Evolutionary conservation across 2,888 invertebrate species (phyloP), one percentile per base, ranked within the genome.

Genomic region (Uropetala carovei): DNA sequence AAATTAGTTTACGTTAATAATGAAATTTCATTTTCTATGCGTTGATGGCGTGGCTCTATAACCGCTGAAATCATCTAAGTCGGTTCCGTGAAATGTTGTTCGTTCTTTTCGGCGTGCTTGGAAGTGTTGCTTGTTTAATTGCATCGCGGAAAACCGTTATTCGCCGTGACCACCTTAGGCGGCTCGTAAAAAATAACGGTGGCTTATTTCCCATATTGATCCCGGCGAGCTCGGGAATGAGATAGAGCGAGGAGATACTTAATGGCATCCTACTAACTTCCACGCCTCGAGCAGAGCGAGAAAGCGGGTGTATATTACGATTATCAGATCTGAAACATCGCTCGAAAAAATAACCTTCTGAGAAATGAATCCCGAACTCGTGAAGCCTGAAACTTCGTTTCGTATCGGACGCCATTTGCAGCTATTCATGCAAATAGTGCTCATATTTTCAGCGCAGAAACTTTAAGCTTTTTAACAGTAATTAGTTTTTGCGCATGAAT

Each of bases 201-300:
- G 89, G 89, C 89, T 60, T 89, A 89, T 89, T 89, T 89, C 89
- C 89, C 89, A 89, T 89, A 89, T 89, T 89, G 89, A 89, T 89
- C 89, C 89, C 22, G 64, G 16, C 59, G 86, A 60, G 60, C 59
- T 27, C 86, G 56, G 14, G 64, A 89, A 64, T 11, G 68, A 89
- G 89, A 89, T 89, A 30, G 89, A 43, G 59, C 14, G 64, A 43
- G 56, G 18, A 68, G 89, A 89, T 64, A 89, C 68, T 64, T 89
- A 68, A 68, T 89, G 89, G 89, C 64, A 89, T 64, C 89, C 89
- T 89, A 89, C 64, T n/a, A 89, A 16, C 64, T 68, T 68, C 43
- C 16, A 13, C 89, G 89, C 89, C 89, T 68, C 43, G n/a, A 64
- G 89, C 64, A 30, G 43, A 43, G 59, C 56, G 89, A 89, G 89